Base-by-base conservation (phyloP, 2,888 invertebrate species). In the Notocelia uddmanniana region DNA sequence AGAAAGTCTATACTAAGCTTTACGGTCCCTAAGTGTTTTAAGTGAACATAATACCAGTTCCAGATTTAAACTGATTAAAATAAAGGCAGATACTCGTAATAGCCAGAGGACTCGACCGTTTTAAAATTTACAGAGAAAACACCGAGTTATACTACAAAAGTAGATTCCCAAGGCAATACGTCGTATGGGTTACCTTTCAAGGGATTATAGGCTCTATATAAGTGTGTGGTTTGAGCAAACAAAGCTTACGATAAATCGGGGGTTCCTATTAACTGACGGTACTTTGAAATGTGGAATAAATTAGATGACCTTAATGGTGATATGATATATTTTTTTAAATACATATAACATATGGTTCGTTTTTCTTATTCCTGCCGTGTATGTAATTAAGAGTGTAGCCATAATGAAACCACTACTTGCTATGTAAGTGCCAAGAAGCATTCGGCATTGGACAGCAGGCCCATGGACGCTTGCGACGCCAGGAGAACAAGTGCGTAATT, bases 31-130 rank as follows among this genome's bases (percentile, higher is more conserved):
- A 34, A 34, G 34, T n/a, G 18, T 21, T 50, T 19, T 26, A 48
- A 57, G 50, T 34, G 34, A 23, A 18, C 37, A 57, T 37, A 34
- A 69, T 34, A 21, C 48, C 55, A 31, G 57, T 26, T 58, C 58
- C 34, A 37, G 69, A 50, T 58, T 58, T 26, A 69, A 57, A 57
- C 31, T 34, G 26, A 64, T 64, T 57, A 62, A 64, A 58, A 64
- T 69, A 57, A 6, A 48, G 57, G 37, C 13, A 63, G 57, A 64
- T 57, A n/a, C n/a, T n/a, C n/a, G n/a, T n/a, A 69, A 63, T 31
- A 54, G 50, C 23, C 57, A 5, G 8, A 8, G 19, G 63, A 34
- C n/a, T 13, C 19, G 15, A 13, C 48, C 18, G 21, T 52, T 62
- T 54, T 62, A 19, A 54, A 19, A 54, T 52, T 41, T 3, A 23